Percentiles rank a stretch among this genome's conserved stretches.
Evolutionary conservation across 2,113 vertebrate genomes (phyloP).

Genomic region (Amblyopsis rosae): DNA sequence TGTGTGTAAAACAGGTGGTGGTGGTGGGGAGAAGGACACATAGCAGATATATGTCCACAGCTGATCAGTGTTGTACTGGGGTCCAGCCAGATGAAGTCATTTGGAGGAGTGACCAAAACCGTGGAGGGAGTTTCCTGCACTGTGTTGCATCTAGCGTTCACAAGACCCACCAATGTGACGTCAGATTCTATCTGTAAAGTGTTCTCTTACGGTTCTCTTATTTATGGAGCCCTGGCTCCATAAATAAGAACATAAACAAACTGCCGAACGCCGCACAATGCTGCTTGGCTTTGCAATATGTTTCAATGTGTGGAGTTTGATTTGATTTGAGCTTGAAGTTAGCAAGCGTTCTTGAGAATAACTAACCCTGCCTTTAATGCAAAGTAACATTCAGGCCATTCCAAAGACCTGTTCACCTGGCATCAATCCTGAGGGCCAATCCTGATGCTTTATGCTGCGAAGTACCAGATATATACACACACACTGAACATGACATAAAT

Average conservation of each 20-base stretch:
- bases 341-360: too few relatives aligned
- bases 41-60: not conserved
- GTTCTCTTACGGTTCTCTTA: too few relatives aligned
- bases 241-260: too few relatives aligned
- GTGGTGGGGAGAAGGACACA: not conserved
- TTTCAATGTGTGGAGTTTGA: too few relatives aligned
- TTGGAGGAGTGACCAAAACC: slow-evolving; percentile 1
- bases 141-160: slow-evolving; percentile 11
- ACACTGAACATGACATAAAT: not conserved
- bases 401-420: not conserved
- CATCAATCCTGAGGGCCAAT: not conserved
- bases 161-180: slow-evolving; percentile 2
- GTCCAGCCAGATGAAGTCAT: slow-evolving; percentile 32
- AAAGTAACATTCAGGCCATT: not conserved
- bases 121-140: slow-evolving; percentile 16
- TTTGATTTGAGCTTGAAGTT: too few relatives aligned
- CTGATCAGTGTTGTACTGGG: slow-evolving; percentile 1
- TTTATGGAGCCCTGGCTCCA: too few relatives aligned
- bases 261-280: too few relatives aligned
- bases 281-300: too few relatives aligned
- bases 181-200: slow-evolving; percentile 9
- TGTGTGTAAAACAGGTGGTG: not conserved
- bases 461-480: too few relatives aligned
- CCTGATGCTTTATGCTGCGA: too few relatives aligned
- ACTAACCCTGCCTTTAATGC: too few relatives aligned